Conservation (phyloP, 92 coral and sea anemone species). For the Palythoa grandis region DNA sequence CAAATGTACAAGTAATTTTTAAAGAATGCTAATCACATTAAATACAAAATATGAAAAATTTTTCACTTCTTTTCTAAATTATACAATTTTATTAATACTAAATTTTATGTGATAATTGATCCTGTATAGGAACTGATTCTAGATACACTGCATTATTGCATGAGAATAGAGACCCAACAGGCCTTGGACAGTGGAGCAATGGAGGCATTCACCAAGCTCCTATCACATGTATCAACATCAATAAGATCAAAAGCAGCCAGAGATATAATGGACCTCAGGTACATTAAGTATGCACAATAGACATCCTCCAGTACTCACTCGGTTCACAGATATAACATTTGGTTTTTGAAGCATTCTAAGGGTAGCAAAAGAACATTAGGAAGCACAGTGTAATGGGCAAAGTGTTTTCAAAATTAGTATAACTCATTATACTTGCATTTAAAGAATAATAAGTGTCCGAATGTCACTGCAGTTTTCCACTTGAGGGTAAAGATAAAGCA, state of each 20-base stretch:
- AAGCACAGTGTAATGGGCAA: too few species aligned
- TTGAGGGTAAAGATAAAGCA: conserved; percentile 95
- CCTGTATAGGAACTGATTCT: conserved; percentile 74
- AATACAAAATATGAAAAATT: too few species aligned
- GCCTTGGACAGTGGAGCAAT: conserved; percentile 90
- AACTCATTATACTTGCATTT: neutral
- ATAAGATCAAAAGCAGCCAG: conserved; percentile 93
- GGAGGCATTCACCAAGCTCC: conserved; percentile 89
- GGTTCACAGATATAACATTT: too few species aligned
- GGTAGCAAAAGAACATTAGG: too few species aligned
- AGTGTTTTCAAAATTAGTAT: too few species aligned
- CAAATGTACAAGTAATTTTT: too few species aligned
- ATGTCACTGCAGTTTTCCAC: conserved; percentile 73
- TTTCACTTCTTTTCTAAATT: too few species aligned
- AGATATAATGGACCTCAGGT: conserved; percentile 98
- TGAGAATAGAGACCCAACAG: conserved; percentile 90
- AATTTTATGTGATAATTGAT: too few species aligned
- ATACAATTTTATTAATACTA: too few species aligned
- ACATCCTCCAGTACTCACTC: neutral
- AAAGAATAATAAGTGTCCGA: too few species aligned
- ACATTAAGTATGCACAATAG: neutral
- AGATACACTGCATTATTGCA: conserved; percentile 92
- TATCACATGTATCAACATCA: conserved; percentile 68
- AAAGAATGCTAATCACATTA: too few species aligned
- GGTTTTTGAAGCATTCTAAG: too few species aligned